Evolutionary conservation across 2,113 vertebrate genomes (phyloP), one percentile per base, ranked within the genome.

Genomic region (Thalassoma bifasciatum): DNA sequence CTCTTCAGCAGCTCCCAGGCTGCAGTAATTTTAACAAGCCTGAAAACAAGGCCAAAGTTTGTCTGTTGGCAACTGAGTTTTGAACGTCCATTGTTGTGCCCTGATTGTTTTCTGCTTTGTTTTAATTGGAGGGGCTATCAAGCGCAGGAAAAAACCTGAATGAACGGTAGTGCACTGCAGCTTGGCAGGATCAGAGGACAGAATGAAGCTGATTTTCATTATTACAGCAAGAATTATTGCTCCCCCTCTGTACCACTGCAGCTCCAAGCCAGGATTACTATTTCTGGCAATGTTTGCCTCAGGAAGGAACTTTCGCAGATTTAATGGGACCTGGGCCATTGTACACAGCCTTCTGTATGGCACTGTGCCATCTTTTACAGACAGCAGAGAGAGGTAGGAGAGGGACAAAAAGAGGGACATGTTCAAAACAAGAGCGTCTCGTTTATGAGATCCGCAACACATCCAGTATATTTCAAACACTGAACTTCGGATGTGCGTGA

Each of bases 291-390:
- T 92, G 94, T 95, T 96, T 95, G 95, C 94, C 95, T 96, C 94
- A 97, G 96, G 97, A 97, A 99, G 96, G 96, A 96, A 96, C 95
- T 95, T 98, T 97, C 94, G 94, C 94, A 93, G 94, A 95, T 97
- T 97, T 97, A 97, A 97, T 96, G 96, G 96, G 96, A 94, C 88
- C 95, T 95, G 93, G 94, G 95, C 96, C 96, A 97, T 97, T 98
- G 97, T 98, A 96, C 94, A 93, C 95, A 85, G 94, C 95, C 96
- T 98, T 97, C 96, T 96, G 96, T 96, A 95, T 97, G 96, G 96
- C 96, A 94, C 86, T 0, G 42, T 77, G 90, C 95, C 97, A 97
- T 95, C 61, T 73, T 91, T 73, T 92, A 79, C 83, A 93, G 74
- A 91, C 84, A 87, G 92, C 92, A 92, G 49, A 6, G 52, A 49